Conservation (phyloP, 2,113 vertebrate species). For the Sinosuthora webbiana region DNA sequence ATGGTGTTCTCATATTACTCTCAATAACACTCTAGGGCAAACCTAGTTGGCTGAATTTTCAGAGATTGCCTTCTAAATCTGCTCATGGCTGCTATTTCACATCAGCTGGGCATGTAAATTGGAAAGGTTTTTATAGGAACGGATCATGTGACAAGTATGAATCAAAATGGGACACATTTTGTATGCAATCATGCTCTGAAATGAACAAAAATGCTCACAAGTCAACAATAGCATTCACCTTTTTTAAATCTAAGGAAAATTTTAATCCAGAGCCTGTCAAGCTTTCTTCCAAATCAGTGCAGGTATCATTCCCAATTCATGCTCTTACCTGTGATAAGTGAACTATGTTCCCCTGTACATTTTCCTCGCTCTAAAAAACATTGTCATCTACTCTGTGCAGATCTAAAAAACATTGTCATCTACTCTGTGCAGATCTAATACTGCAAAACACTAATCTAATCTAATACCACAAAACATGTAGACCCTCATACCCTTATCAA, state of each 20-base stretch:
- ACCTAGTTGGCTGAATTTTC: neutral
- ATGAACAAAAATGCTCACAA: neutral
- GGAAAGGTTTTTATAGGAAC: constrained; percentile 27
- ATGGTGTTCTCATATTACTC: constrained; percentile 10
- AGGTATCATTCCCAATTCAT: neutral
- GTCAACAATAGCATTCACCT: neutral
- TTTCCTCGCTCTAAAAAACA: neutral
- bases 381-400: neutral
- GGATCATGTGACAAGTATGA: constrained; percentile 5
- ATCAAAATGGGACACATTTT: constrained; percentile 15
- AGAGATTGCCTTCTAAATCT: constrained; percentile 14
- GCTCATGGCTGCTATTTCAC: neutral
- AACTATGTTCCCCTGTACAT: neutral
- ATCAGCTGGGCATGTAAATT: constrained; percentile 31
- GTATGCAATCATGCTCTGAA: neutral
- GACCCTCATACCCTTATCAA: neutral
- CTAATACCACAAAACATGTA: neutral
- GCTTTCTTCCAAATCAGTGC: neutral
- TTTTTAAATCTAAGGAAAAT: neutral
- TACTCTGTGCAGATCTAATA: neutral
- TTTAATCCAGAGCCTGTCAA: neutral
- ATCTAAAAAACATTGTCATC: neutral
- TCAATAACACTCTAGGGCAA: constrained; percentile 13
- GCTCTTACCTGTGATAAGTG: neutral
- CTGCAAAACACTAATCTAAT: neutral